phyloP scores from a whole-genome alignment of 2,888 invertebrate species.

The Himalopsyche anomala region DNA sequence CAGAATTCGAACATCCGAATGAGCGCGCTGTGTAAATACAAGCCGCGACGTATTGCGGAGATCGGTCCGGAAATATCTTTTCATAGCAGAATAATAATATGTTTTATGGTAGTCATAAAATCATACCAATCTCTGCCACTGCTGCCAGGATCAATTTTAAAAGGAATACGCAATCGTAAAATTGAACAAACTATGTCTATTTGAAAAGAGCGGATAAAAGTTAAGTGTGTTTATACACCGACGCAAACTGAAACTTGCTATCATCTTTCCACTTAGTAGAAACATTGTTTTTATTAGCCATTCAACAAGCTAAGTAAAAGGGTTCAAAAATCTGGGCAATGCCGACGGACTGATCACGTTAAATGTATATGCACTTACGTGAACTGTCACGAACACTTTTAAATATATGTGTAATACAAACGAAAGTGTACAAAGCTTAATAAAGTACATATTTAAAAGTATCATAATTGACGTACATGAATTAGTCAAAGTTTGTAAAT shows the following conservation, averaged over 20 bases:
- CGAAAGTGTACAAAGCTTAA: neutral
- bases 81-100: slow-evolving; percentile 33
- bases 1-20: neutral
- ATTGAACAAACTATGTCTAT: neutral
- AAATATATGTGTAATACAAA: neutral
- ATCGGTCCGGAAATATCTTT: slow-evolving; percentile 32
- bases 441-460: neutral
- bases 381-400: neutral
- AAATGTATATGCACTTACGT: neutral
- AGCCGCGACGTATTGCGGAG: neutral
- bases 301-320: slow-evolving; percentile 17
- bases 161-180: slow-evolving; percentile 6
- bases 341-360: neutral
- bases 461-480: neutral
- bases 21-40: neutral
- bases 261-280: neutral
- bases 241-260: neutral
- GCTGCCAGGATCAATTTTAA: slow-evolving; percentile 11
- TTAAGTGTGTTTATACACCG: slow-evolving; percentile 27
- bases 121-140: neutral
- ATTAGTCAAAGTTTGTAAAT: neutral
- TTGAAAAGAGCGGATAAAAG: no score
- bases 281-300: slow-evolving; percentile 6
- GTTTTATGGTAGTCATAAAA: slow-evolving; percentile 37
- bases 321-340: neutral